Conservation (phyloP, 2,113 vertebrate genomes). For the Myrmophylax atrothorax region DNA sequence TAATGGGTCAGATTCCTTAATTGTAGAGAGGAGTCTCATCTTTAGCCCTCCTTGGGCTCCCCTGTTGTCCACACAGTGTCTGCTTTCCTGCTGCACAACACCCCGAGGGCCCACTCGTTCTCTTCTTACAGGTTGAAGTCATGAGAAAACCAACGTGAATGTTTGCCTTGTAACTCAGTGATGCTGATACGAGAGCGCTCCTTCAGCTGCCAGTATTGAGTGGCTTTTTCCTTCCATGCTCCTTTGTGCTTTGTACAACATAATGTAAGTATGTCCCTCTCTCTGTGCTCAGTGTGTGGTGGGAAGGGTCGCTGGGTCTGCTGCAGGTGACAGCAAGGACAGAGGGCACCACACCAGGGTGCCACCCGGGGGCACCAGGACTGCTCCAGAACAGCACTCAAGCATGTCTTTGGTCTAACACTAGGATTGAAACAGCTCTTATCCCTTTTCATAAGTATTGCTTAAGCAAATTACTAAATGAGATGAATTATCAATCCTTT, state of each 20-base stretch:
- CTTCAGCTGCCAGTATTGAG: background rate
- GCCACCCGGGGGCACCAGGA: background rate
- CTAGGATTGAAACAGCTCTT: background rate
- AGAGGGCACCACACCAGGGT: background rate
- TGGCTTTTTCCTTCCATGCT: background rate
- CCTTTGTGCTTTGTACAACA: background rate
- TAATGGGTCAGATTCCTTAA: background rate
- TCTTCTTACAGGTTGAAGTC: background rate
- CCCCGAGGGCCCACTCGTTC: background rate
- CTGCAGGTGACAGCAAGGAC: background rate
- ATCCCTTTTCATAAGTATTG: background rate
- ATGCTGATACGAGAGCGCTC: background rate
- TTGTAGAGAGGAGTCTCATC: background rate
- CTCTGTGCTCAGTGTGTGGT: accelerated
- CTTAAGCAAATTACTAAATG: background rate
- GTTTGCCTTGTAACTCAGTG: background rate
- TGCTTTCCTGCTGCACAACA: background rate
- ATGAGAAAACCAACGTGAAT: background rate
- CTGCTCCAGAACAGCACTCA: background rate
- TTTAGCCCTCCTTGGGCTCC: background rate
- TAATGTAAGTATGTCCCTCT: accelerated
- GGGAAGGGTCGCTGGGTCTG: background rate
- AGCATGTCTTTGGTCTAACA: background rate
- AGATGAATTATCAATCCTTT: background rate
- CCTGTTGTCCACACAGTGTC: background rate